Conservation (phyloP, 2,888 invertebrate genomes). For the Chloroclysta siterata region DNA sequence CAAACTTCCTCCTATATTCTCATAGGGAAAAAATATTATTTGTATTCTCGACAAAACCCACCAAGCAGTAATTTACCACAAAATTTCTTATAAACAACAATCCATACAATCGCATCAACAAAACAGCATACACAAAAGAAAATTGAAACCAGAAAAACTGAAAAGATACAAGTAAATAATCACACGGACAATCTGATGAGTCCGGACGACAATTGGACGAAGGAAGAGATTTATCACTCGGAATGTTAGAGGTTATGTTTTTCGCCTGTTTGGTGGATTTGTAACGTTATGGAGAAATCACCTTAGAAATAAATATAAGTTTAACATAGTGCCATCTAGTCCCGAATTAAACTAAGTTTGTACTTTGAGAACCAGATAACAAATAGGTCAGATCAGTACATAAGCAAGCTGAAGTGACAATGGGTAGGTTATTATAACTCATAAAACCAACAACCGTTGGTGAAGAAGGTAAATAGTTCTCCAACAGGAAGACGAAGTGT, state of each 20-base stretch:
- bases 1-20: not conserved
- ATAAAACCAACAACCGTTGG: too few species aligned
- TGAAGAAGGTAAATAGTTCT: too few species aligned
- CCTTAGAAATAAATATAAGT: not conserved
- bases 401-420: too few species aligned
- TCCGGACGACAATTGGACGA: slow-evolving; percentile 78
- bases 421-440: too few species aligned
- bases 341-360: too few species aligned
- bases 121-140: slow-evolving; percentile 71
- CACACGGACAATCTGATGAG: slow-evolving; percentile 76
- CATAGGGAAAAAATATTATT: not conserved
- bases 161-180: slow-evolving; percentile 70
- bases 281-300: not conserved
- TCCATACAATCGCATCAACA: slow-evolving; percentile 28
- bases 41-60: slow-evolving; percentile 14
- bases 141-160: slow-evolving; percentile 76
- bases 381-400: too few species aligned
- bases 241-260: slow-evolving; percentile 36
- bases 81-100: slow-evolving; percentile 14
- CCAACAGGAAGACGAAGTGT: too few species aligned
- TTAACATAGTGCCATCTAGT: too few species aligned
- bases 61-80: slow-evolving; percentile 11
- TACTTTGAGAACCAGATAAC: too few species aligned
- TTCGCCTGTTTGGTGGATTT: slow-evolving; percentile 8
- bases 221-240: slow-evolving; percentile 73